Base-by-base conservation (phyloP, 2,888 invertebrate species). In the Ophion costatus region DNA sequence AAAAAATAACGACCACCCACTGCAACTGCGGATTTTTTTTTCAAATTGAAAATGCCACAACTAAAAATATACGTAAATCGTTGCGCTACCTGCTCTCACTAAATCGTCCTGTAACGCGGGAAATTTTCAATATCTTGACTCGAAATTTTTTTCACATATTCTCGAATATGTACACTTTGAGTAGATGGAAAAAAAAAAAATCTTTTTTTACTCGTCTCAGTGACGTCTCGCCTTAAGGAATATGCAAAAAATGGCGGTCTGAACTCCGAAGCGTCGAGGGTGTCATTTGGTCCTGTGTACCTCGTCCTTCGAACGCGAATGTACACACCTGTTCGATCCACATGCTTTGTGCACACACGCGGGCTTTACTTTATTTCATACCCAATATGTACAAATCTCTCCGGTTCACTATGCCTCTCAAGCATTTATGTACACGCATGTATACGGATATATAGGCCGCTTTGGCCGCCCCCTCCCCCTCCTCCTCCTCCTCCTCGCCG, bases 251-350 rank as follows among this genome's bases (percentile, higher is more conserved):
- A 59, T 59, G n/a, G 20, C 20, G 20, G 17, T 5, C n/a, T 20
- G 57, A 59, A 20, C 9, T 11, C n/a, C n/a, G 20, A 20, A 20
- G 57, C 7, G n/a, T 7, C 51, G 1, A 17, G 51, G 20, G 2
- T n/a, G 20, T 17, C 2, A 20, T 59, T 7, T 59, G 20, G 57
- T 20, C 20, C n/a, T 59, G 57, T 33, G 4, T 29, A 33, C 42
- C 24, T 70, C 73, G 14, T 59, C n/a, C 22, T 38, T 70, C 10
- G 24, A 22, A 51, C 42, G 38, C 29, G 57, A 24, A 67, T 73
- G 38, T 73, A 51, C 67, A 63, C 59, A 78, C 69, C 70, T 67
- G 74, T 67, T 82, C 76, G 70, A 75, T 70, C 38, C 59, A 70
- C 29, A 33, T 59, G 17, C 59, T 42, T 73, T 73, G 20, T 17